Evolutionary conservation across 2,113 vertebrate species (phyloP).

Genomic region (Catharus minimus): DNA sequence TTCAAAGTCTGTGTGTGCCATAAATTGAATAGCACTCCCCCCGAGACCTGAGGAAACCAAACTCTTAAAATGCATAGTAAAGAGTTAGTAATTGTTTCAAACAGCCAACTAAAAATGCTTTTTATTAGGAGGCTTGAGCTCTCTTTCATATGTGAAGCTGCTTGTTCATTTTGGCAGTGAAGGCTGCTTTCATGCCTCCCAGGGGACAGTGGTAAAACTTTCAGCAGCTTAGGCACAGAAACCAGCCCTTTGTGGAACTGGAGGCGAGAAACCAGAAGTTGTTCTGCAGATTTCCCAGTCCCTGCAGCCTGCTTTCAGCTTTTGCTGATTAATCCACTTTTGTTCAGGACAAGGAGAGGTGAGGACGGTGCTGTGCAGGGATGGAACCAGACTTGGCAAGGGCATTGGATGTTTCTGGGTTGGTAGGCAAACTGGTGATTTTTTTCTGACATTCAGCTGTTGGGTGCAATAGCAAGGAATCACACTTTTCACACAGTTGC

Average conservation of each 20-base stretch:
- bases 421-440: neutral
- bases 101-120: neutral
- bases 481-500: neutral
- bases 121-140: neutral
- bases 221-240: slow-evolving; percentile 33
- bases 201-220: slow-evolving; percentile 37
- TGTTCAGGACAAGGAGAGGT: neutral
- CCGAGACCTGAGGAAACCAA: neutral
- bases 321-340: neutral
- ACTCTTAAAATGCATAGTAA: neutral
- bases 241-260: neutral
- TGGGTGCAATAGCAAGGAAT: neutral
- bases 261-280: slow-evolving; percentile 18
- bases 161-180: slow-evolving; percentile 23
- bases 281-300: neutral
- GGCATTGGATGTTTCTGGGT: neutral
- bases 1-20: neutral
- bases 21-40: neutral
- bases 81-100: slow-evolving; percentile 53
- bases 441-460: neutral
- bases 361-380: neutral
- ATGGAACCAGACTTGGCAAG: neutral
- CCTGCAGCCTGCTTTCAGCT: neutral
- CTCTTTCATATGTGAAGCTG: slow-evolving; percentile 20
- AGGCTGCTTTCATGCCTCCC: slow-evolving; percentile 22